phyloP scores from a whole-genome alignment of 2,113 vertebrate species.

The Macaca nemestrina region DNA sequence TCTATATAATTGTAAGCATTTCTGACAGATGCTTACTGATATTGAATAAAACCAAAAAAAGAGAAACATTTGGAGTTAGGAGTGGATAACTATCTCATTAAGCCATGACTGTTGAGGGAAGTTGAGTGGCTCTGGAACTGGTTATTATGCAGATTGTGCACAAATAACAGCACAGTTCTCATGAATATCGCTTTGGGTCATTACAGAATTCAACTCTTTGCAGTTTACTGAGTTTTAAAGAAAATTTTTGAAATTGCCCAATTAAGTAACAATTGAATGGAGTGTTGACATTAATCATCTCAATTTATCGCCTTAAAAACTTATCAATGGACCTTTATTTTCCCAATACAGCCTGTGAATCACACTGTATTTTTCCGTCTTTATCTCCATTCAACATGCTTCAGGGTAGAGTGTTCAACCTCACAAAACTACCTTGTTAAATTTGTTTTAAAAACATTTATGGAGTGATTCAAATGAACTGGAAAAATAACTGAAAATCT shows the following conservation, averaged over 20 bases:
- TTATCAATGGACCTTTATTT: background rate
- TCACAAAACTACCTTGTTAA: background rate
- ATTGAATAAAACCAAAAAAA: background rate
- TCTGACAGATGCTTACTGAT: background rate
- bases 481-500: background rate
- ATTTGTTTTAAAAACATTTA: background rate
- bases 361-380: background rate
- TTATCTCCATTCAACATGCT: background rate
- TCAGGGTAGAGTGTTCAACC: background rate
- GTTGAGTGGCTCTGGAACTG: background rate
- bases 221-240: background rate
- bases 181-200: background rate
- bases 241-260: background rate
- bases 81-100: background rate
- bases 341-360: background rate
- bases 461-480: background rate
- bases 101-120: background rate
- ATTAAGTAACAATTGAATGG: slow-evolving; percentile 28
- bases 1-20: background rate
- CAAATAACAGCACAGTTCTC: background rate
- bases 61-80: background rate
- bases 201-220: background rate
- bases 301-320: slow-evolving; percentile 23
- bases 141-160: background rate
- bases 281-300: background rate